Percentiles rank a stretch among this genome's conserved stretches.
phyloP scores from a whole-genome alignment of 2,888 invertebrate species.

The Agrotis clavis region DNA sequence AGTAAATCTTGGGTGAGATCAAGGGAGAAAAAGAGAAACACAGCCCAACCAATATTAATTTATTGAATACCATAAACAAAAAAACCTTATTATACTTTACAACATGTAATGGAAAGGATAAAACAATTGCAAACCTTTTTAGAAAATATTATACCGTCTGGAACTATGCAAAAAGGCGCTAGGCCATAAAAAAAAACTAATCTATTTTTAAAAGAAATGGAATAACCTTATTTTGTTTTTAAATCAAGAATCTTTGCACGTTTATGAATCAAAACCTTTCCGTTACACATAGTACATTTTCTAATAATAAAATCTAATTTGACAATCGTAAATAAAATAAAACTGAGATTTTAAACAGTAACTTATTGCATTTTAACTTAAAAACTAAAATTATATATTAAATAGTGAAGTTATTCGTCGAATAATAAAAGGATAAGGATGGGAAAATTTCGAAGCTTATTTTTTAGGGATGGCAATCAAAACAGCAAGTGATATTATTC shows the following conservation, averaged over 20 bases:
- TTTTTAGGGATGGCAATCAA: slow-evolving; percentile 76
- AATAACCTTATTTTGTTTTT: neutral
- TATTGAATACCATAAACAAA: slow-evolving; percentile 79
- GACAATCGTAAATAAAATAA: slow-evolving; percentile 51
- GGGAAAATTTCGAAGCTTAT: slow-evolving; percentile 34
- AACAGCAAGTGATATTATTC: slow-evolving; percentile 76
- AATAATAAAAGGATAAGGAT: slow-evolving; percentile 33
- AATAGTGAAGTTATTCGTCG: slow-evolving; percentile 26
- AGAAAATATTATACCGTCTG: neutral
- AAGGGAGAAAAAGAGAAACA: slow-evolving; percentile 77
- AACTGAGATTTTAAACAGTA: slow-evolving; percentile 51
- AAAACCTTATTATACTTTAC: slow-evolving; percentile 66
- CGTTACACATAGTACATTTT: slow-evolving; percentile 7
- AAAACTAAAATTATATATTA: slow-evolving; percentile 16
- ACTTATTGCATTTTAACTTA: slow-evolving; percentile 26
- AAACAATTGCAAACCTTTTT: neutral
- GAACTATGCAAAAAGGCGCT: neutral
- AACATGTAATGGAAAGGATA: slow-evolving; percentile 29
- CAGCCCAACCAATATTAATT: slow-evolving; percentile 86
- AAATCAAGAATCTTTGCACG: neutral
- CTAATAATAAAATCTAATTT: slow-evolving; percentile 54
- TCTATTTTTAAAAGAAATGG: neutral
- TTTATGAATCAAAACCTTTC: slow-evolving; percentile 6
- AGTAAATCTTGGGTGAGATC: neutral
- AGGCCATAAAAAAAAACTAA: neutral